phyloP scores from a whole-genome alignment of 2,113 vertebrate genomes.

The Regulus satrapa region DNA sequence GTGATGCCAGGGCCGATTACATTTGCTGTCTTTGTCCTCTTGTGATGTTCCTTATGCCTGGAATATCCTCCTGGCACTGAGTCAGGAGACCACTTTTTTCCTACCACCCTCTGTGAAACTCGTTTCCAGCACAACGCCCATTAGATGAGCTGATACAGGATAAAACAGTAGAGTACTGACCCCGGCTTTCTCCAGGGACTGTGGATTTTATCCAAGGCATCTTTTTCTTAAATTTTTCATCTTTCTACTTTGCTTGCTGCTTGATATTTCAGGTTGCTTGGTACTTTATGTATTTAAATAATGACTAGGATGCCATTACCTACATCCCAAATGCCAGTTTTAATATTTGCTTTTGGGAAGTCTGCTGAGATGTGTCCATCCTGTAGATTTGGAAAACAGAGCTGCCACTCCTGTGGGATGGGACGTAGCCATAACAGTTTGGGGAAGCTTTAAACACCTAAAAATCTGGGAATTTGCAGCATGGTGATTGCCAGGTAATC shows the following conservation, averaged over 20 bases:
- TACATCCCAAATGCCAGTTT: background rate
- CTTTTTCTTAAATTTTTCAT: background rate
- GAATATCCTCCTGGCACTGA: conserved; percentile 52
- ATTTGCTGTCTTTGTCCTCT: conserved; percentile 51
- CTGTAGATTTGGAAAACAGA: background rate
- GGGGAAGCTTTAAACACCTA: background rate
- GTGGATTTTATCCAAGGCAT: background rate
- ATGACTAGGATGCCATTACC: background rate
- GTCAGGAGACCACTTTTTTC: conserved; percentile 25
- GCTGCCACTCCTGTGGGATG: background rate
- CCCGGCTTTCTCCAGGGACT: background rate
- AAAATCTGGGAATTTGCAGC: background rate
- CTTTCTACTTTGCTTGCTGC: background rate
- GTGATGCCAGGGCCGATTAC: conserved; percentile 28
- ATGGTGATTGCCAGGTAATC: background rate
- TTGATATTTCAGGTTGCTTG: background rate
- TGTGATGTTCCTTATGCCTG: conserved; percentile 26
- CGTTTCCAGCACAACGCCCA: conserved; percentile 3
- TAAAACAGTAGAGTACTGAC: background rate
- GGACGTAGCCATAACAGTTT: background rate
- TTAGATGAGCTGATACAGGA: background rate
- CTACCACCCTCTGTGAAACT: conserved; percentile 18
- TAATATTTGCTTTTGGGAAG: background rate
- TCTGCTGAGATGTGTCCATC: background rate
- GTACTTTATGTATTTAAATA: background rate